These are phyloP conservation scores for Tachyglossus aculeatus DNA, from an alignment of 2,797 vertebrate genomes.

Conservation along the genomic window DNA sequence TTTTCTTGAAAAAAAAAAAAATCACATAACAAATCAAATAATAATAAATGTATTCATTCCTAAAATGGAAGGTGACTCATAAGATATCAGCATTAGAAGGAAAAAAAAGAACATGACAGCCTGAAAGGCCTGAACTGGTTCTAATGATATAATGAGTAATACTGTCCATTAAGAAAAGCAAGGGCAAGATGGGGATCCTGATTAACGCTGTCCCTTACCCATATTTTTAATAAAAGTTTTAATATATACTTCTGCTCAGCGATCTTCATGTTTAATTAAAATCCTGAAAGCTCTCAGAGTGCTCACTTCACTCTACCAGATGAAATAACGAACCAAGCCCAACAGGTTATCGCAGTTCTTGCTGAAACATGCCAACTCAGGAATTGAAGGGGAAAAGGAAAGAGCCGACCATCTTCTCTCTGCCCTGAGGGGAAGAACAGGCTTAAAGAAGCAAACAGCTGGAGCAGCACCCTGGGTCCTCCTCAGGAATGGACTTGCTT, in stretches of 20 bases:
- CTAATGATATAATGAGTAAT: constrained; percentile 73
- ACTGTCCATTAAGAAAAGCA: constrained; percentile 71
- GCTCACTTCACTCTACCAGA: constrained; percentile 35
- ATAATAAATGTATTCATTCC: constrained; percentile 62
- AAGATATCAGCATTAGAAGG: constrained; percentile 54
- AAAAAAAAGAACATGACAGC: constrained; percentile 52
- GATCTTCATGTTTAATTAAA: constrained; percentile 70
- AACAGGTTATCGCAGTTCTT: background rate
- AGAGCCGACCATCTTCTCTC: too few species aligned
- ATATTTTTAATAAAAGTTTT: constrained; percentile 71
- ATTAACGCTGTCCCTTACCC: constrained; percentile 64
- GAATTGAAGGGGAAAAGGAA: background rate
- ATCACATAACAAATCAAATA: constrained; percentile 64
- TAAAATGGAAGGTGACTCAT: constrained; percentile 72
- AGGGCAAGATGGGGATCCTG: constrained; percentile 66
- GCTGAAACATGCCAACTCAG: background rate
- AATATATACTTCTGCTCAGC: constrained; percentile 58
- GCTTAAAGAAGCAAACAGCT: too few species aligned
- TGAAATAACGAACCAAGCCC: constrained; percentile 21
- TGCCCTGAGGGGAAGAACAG: too few species aligned
- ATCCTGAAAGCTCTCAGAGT: constrained; percentile 47
- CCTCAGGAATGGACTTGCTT: too few species aligned
- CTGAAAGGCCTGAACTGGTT: constrained; percentile 63
- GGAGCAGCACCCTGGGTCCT: too few species aligned
- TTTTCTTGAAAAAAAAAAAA: constrained; percentile 71